Percentiles rank a stretch among this genome's conserved stretches.
Evolutionary conservation across 2,113 vertebrate species (phyloP).

Genomic region (Columbina picui): DNA sequence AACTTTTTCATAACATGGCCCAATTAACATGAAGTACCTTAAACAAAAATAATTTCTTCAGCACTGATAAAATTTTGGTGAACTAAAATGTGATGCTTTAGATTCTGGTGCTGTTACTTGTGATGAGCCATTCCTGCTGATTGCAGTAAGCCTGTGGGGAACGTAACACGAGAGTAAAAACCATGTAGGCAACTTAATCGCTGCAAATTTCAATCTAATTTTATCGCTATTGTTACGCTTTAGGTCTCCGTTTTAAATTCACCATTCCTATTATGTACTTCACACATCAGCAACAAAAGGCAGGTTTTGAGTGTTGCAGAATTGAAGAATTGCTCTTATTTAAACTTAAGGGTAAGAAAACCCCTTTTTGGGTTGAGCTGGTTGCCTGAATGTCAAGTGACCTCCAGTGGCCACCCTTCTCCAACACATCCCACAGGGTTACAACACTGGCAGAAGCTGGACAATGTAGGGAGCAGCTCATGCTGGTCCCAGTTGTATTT

Average conservation of each 20-base stretch:
- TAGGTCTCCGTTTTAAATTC: not conserved
- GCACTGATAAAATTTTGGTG: not conserved
- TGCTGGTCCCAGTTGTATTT: not conserved
- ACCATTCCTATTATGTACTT: conserved; percentile 56
- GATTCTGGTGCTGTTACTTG: not conserved
- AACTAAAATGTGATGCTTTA: not conserved
- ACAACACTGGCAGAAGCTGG: not conserved
- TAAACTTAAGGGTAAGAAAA: not conserved
- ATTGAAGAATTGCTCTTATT: conserved; percentile 34
- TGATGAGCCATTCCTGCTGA: conserved; percentile 19
- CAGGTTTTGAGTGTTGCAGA: not conserved
- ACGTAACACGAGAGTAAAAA: not conserved
- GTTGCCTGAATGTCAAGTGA: conserved; percentile 64
- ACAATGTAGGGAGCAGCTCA: not conserved
- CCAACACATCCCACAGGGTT: not conserved
- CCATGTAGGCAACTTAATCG: not conserved
- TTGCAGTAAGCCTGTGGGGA: conserved; percentile 2
- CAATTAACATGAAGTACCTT: not conserved
- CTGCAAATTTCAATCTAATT: conserved; percentile 18
- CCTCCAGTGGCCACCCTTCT: conserved; percentile 60
- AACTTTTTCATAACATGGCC: not conserved
- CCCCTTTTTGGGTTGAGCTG: not conserved
- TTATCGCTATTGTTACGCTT: not conserved
- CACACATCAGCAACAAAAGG: conserved; percentile 34
- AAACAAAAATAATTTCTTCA: not conserved